These are phyloP conservation scores for Microcebus griseorufus DNA, from an alignment of 2,113 vertebrate genomes.

Conservation along the genomic window DNA sequence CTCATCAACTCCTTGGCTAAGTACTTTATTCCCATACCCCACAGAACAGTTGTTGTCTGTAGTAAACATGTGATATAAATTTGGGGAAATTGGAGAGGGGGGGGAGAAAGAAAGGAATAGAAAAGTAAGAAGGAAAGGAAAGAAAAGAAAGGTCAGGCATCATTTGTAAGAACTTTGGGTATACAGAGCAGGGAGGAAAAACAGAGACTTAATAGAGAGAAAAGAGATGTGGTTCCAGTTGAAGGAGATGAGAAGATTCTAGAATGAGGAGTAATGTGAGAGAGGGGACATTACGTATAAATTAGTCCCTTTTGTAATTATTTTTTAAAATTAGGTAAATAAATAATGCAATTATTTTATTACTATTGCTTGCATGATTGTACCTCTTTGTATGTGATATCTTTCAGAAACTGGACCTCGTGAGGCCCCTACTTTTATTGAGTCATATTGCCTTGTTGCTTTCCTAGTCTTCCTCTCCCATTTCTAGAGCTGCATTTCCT, in stretches of 20 bases:
- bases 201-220: neutral
- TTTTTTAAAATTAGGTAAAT: neutral
- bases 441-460: neutral
- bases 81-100: neutral
- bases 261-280: neutral
- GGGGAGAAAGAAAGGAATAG: neutral
- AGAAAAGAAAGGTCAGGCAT: neutral
- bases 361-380: neutral
- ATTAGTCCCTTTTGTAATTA: neutral
- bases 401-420: neutral
- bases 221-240: neutral
- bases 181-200: neutral
- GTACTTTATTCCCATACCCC: neutral
- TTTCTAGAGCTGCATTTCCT: neutral
- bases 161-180: neutral
- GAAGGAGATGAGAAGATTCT: neutral
- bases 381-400: neutral
- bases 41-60: neutral
- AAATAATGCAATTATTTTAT: neutral
- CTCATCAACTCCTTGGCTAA: too few species aligned
- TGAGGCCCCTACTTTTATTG: neutral
- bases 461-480: neutral
- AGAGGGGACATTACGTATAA: neutral
- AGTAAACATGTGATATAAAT: neutral
- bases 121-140: neutral